These are phyloP conservation scores for Proterorhinus semilunaris DNA, from an alignment of 2,113 vertebrate species.

Conservation along the genomic window DNA sequence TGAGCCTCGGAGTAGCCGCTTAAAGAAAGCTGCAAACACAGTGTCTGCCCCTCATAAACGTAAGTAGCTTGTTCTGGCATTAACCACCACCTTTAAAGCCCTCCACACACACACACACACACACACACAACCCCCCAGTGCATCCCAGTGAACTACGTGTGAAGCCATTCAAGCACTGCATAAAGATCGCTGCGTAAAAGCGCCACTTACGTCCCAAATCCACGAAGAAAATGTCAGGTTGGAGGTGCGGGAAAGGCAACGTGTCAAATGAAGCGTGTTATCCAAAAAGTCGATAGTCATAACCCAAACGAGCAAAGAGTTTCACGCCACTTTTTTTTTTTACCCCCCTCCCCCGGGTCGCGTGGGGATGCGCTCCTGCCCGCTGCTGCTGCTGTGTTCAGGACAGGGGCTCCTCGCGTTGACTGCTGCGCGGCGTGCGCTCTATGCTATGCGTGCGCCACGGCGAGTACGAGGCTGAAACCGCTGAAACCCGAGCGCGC, in stretches of 20 bases:
- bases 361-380: conserved; percentile 41
- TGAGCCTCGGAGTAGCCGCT: conserved; percentile 19
- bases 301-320: conserved; percentile 9
- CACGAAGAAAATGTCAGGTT: conserved; percentile 32
- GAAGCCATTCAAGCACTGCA: not conserved
- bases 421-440: conserved; percentile 61
- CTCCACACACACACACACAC: conserved; percentile 14
- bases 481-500: conserved; percentile 77
- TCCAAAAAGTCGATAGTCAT: conserved; percentile 38
- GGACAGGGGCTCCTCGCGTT: conserved; percentile 51
- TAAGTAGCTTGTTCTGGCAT: conserved; percentile 17
- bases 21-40: conserved; percentile 25
- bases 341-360: conserved; percentile 28
- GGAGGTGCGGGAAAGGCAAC: not conserved
- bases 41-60: conserved; percentile 19
- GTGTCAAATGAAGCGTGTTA: conserved; percentile 23
- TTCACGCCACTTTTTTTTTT: conserved; percentile 12
- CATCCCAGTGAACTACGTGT: conserved; percentile 9
- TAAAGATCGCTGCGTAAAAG: conserved; percentile 17
- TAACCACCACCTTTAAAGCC: conserved; percentile 25
- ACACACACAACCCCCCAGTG: conserved; percentile 5
- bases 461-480: conserved; percentile 65
- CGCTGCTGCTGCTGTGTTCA: conserved; percentile 15
- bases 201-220: conserved; percentile 57
- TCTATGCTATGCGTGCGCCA: conserved; percentile 11